Evolutionary conservation across 2,797 vertebrate species (phyloP), one percentile per base, ranked within the genome.

Genomic region (Bradypodion pumilum): DNA sequence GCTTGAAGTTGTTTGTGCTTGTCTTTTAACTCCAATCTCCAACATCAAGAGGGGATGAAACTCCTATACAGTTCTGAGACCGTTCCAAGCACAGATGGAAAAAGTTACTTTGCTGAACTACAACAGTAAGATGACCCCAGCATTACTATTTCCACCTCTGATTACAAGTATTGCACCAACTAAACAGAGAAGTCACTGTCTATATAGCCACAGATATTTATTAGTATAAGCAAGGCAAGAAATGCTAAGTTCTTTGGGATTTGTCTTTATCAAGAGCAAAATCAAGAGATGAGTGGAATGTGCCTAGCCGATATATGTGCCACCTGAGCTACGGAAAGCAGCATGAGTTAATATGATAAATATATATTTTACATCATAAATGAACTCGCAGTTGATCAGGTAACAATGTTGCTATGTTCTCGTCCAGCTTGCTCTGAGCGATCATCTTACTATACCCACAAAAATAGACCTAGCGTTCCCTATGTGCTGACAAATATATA

Each of bases 361-460:
- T 93, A 95, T 94, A 95, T 80, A 74, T 81, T 77, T 83, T 88
- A 90, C 87, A 81, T 94, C 92, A 95, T 78, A 92, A 86, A 42
- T n/a, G 92, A 90, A 90, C 89, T 89, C 91, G 90, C 89, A 92
- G 89, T 87, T 89, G 93, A 90, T 92, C 91, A 91, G 80, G 91
- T 87, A 90, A 90, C 90, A 93, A 95, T 94, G 91, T 93, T 88
- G 92, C 92, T 94, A 91, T 49, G 87, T 89, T 93, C 90, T 91
- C 92, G 89, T 84, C 85, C 87, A 88, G 89, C 86, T 92, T 87
- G 80, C 91, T 90, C 21, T 16, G 90, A 91, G 92, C 92, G 93
- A 93, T 94, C 92, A 76, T 0, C 88, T 94, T 95, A 92, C 94
- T 74, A 82, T 86, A 85, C 78, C 86, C 86, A 91, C 90, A 90